Evolutionary conservation across 2,797 vertebrate genomes (phyloP), one percentile per base, ranked within the genome.

Genomic region (Loris lydekkerianus): DNA sequence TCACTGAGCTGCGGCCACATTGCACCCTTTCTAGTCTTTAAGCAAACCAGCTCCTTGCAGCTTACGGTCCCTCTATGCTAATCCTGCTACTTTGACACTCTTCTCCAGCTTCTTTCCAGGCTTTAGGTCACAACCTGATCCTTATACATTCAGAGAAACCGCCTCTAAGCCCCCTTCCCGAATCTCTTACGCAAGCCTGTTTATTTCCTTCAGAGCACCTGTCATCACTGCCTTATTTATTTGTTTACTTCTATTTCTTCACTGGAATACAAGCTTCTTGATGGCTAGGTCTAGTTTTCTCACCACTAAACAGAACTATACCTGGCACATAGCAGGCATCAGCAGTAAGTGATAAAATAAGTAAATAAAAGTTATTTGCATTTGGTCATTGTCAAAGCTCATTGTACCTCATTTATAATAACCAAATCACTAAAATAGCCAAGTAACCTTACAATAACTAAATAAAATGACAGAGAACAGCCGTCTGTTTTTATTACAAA

Each of bases 361-460:
- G 81, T 37, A 60, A 81, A 58, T 37, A 56, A 43, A 73, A 34
- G 43, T 88, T 65, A 56, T 72, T 91, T 85, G 31, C 21, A 67
- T 70, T 17, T 91, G 75, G 46, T 56, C 49, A 40, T 10, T 78
- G 34, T 78, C 53, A 61, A 31, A 80, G 46, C 43, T 31, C 56
- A n/a, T 2, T 9, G 23, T 63, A 70, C 53, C 60, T 84, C 67
- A 87, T 67, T 92, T 86, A 61, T 10, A 77, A 86, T 43, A 91
- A 78, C 31, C 76, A 81, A 77, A 93, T 84, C 17, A 94, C 3
- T 67, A 67, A 15, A 70, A 23, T 17, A 65, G 40, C 34, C 93
- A 89, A 86, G 73, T 58, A 86, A 63, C 34, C 56, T 78, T 91
- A 82, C 6, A 49, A 61, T 60, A 94, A 92, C 49, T 85, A 92